phyloP scores from a whole-genome alignment of 2,113 vertebrate genomes.

The Anseranas semipalmata region DNA sequence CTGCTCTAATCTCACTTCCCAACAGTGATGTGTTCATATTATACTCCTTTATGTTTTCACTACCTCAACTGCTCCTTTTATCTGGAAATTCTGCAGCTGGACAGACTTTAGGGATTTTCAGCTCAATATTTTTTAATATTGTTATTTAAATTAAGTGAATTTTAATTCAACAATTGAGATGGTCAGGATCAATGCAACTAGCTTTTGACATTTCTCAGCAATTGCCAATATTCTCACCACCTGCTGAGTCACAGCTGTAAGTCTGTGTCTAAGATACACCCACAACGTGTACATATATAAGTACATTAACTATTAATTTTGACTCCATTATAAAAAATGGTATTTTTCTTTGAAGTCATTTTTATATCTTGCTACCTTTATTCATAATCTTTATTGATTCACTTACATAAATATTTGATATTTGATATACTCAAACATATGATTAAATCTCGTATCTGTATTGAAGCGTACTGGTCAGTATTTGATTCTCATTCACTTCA shows the following conservation, averaged over 20 bases:
- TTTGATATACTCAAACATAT: not conserved
- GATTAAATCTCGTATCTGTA: not conserved
- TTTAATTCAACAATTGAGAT: not conserved
- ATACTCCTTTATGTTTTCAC: not conserved
- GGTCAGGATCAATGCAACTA: not conserved
- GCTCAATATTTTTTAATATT: not conserved
- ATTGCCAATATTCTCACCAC: not conserved
- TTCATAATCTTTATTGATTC: not conserved
- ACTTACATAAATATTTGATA: not conserved
- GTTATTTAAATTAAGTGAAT: not conserved
- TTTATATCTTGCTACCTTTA: not conserved
- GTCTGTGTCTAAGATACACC: not conserved
- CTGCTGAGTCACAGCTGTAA: not conserved
- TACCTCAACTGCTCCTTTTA: not conserved
- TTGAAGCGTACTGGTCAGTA: not conserved
- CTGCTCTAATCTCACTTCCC: not conserved
- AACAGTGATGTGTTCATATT: not conserved
- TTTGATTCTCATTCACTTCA: not conserved
- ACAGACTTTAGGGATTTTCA: not conserved
- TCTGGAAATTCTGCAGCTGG: not conserved
- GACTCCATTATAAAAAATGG: not conserved
- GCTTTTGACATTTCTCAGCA: not conserved
- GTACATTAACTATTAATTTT: not conserved
- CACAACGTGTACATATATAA: not conserved
- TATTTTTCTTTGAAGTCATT: not conserved